These are phyloP conservation scores for Pogonocherus hispidulus DNA, from an alignment of 2,888 invertebrate species.

Conservation along the genomic window DNA sequence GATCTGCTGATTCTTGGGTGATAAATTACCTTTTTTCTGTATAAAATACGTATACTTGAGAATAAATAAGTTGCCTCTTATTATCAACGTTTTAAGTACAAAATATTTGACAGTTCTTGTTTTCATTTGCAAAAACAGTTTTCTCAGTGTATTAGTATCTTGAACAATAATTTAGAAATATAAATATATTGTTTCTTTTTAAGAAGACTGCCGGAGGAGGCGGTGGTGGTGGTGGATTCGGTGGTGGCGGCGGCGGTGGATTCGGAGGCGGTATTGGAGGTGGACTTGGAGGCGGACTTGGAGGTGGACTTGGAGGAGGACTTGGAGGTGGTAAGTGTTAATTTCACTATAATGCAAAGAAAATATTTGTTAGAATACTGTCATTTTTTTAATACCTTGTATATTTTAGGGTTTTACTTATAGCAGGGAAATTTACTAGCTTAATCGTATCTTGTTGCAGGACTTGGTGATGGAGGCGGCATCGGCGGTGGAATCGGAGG, in stretches of 20 bases:
- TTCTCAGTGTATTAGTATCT: not conserved
- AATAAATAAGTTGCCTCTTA: no score
- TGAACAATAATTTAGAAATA: no score
- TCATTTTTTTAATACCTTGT: no score
- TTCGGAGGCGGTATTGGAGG: slow-evolving; percentile 62
- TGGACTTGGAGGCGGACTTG: slow-evolving; percentile 56
- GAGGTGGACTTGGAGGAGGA: slow-evolving; percentile 65
- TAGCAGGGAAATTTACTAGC: no score
- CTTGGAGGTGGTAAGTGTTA: slow-evolving; percentile 49
- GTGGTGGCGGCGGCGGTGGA: slow-evolving; percentile 68
- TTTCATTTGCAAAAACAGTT: not conserved
- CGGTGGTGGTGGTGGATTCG: slow-evolving; percentile 61
- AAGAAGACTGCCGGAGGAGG: slow-evolving; percentile 55
- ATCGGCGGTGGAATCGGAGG: slow-evolving; percentile 60
- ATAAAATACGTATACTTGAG: no score
- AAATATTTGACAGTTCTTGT: no score
- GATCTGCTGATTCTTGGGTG: no score
- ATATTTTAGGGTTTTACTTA: no score
- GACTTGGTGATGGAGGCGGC: slow-evolving; percentile 56
- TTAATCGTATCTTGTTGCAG: slow-evolving; percentile 27
- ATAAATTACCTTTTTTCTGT: no score
- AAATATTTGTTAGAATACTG: no score
- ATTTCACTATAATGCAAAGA: no score
- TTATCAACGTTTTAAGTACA: no score
- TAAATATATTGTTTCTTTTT: slow-evolving; percentile 34